Percentiles rank a stretch among this genome's conserved stretches.
These are phyloP conservation scores for Pteronura brasiliensis DNA, from an alignment of 2,113 vertebrate genomes.

Conservation along the genomic window DNA sequence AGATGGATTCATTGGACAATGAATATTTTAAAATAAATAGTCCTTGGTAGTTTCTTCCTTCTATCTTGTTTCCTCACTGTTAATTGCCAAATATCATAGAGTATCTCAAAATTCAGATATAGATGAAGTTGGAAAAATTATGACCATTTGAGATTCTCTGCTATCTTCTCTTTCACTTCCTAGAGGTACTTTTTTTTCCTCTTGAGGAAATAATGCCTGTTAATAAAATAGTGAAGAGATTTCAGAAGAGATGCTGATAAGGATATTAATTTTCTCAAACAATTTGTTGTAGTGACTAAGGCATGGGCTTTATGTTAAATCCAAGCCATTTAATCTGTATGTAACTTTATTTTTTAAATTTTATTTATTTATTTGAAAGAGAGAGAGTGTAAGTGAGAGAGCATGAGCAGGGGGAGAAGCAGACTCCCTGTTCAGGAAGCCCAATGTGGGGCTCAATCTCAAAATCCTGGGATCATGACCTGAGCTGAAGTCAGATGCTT, in stretches of 20 bases:
- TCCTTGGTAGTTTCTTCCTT: background rate
- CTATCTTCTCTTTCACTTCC: slow-evolving; percentile 46
- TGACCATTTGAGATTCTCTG: slow-evolving; percentile 8
- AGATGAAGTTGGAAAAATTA: background rate
- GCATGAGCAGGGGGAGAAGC: too few relatives aligned
- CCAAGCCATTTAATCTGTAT: background rate
- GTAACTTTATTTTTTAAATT: background rate
- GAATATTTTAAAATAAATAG: background rate
- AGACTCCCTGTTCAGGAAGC: too few relatives aligned
- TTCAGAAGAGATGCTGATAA: slow-evolving; percentile 17
- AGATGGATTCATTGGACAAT: background rate
- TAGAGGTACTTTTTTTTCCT: background rate
- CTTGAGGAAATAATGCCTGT: slow-evolving; percentile 55
- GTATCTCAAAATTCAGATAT: slow-evolving; percentile 2
- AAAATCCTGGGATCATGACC: too few relatives aligned
- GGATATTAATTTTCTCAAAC: background rate
- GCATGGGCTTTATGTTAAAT: background rate
- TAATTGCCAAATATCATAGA: slow-evolving; percentile 16
- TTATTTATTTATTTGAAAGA: too few relatives aligned
- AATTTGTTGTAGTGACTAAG: background rate
- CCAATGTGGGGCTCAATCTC: too few relatives aligned
- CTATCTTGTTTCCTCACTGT: background rate
- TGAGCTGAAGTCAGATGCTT: too few relatives aligned
- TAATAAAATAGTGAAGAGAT: slow-evolving; percentile 56
- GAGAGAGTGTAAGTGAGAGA: too few relatives aligned